Evolutionary conservation across 2,888 invertebrate species (phyloP), one percentile per base, ranked within the genome.

Genomic region (Dynastes hyllus): DNA sequence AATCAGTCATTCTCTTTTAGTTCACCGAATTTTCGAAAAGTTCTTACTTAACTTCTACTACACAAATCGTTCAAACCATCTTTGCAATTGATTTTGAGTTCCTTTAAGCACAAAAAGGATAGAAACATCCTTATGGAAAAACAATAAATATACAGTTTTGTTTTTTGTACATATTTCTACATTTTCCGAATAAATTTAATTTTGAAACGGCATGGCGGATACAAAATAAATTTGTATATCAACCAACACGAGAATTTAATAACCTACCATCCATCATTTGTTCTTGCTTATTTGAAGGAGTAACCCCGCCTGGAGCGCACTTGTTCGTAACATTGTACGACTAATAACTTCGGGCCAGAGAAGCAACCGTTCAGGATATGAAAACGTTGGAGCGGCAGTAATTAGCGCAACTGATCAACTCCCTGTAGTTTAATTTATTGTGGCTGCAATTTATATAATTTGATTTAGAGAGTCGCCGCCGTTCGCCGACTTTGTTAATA

Each of bases 371-470:
- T 27, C 69, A 69, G 69, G 69, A 51, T 69, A 69, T 69, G 69
- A 69, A 69, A 69, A 69, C 69, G 69, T 13, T 32, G 73, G 40
- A 58, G n/a, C 55, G 37, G 16, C 71, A 27, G 61, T 45, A 61
- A 75, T 75, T 75, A 75, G 73, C 45, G 50, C 61, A 75, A 58
- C 73, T 75, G 61, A 75, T 75, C 73, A 75, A 75, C 45, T 51
- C 66, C 1, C 76, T 53, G 65, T 66, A 76, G 66, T 67, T 67
- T 67, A 76, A 76, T 77, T 77, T 66, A 77, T 69, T 73, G 71
- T 66, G 71, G 65, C 32, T 71, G 55, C 78, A 75, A 66, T 78
- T 73, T 71, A 55, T 78, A 65, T 78, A 78, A 78, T 78, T 78
- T 78, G 78, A 78, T 78, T 78, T 63, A 71, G 69, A 50, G 69